Evolutionary conservation across 2,888 invertebrate species (phyloP).

Genomic region (Micropterix aruncella): DNA sequence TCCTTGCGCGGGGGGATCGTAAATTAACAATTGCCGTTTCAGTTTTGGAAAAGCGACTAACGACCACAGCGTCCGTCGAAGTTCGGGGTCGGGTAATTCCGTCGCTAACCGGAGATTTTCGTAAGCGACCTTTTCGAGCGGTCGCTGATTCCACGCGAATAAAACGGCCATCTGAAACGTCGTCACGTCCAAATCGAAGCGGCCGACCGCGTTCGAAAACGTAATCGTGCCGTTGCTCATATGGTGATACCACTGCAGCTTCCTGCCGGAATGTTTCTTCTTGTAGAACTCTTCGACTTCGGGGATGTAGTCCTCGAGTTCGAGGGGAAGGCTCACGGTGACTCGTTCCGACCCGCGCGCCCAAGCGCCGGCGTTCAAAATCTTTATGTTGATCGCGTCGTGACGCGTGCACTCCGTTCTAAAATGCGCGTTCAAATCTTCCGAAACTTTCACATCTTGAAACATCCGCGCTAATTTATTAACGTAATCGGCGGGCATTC

Average conservation of each 20-base stretch:
- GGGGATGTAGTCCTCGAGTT: constrained; percentile 97
- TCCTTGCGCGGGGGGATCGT: constrained; percentile 66
- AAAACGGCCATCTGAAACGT: constrained; percentile 99
- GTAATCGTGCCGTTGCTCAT: constrained; percentile 99
- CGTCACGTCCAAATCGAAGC: constrained; percentile 96
- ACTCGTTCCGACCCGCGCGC: constrained; percentile 89
- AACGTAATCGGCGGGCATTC: constrained; percentile 99
- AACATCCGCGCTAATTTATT: constrained; percentile 97
- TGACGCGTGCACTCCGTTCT: constrained; percentile 65
- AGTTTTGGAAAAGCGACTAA: constrained; percentile 92
- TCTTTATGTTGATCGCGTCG: constrained; percentile 95
- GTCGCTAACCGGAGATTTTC: constrained; percentile 94
- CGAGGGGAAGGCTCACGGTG: constrained; percentile 90
- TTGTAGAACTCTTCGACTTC: constrained; percentile 98
- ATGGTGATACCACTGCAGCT: constrained; percentile 98
- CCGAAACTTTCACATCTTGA: constrained; percentile 95
- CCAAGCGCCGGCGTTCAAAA: constrained; percentile 98
- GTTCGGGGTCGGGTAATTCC: constrained; percentile 89
- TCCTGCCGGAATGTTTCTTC: constrained; percentile 93
- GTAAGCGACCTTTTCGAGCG: constrained; percentile 84
- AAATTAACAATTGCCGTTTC: constrained; percentile 78
- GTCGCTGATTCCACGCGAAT: constrained; percentile 97
- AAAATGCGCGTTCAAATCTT: constrained; percentile 91
- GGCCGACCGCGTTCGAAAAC: constrained; percentile 82
- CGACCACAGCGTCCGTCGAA: constrained; percentile 91